Conservation (phyloP, 2,113 vertebrate genomes). For the Heptranchias perlo region DNA sequence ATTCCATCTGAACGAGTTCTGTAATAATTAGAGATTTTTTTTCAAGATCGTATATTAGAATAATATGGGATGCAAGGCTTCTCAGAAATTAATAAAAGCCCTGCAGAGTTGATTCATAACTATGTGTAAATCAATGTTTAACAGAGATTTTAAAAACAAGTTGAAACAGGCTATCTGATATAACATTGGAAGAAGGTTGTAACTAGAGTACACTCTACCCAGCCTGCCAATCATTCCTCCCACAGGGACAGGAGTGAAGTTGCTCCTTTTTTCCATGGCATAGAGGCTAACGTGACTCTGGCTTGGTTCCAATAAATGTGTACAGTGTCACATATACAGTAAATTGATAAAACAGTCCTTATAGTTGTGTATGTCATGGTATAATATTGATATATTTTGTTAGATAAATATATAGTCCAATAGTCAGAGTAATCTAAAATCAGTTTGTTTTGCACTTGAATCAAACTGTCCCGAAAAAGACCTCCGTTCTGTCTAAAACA, state of each 20-base stretch:
- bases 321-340: neutral
- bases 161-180: neutral
- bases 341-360: neutral
- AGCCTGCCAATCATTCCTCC: neutral
- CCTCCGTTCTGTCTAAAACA: neutral
- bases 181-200: neutral
- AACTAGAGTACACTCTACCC: neutral
- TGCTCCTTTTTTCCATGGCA: neutral
- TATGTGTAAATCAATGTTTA: neutral
- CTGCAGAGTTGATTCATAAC: neutral
- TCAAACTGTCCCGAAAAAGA: neutral
- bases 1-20: too few relatives aligned
- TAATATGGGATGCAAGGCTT: neutral
- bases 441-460: neutral
- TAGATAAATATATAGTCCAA: neutral
- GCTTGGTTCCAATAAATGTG: neutral
- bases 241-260: neutral
- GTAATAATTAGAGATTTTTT: neutral
- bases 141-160: neutral
- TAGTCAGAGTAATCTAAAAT: neutral
- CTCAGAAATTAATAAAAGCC: neutral
- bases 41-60: neutral
- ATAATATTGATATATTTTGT: neutral
- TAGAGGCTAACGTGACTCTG: neutral
- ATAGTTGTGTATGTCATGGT: neutral